These are phyloP conservation scores for Gymnocypris eckloni DNA, from an alignment of 2,797 vertebrate genomes.

Conservation along the genomic window DNA sequence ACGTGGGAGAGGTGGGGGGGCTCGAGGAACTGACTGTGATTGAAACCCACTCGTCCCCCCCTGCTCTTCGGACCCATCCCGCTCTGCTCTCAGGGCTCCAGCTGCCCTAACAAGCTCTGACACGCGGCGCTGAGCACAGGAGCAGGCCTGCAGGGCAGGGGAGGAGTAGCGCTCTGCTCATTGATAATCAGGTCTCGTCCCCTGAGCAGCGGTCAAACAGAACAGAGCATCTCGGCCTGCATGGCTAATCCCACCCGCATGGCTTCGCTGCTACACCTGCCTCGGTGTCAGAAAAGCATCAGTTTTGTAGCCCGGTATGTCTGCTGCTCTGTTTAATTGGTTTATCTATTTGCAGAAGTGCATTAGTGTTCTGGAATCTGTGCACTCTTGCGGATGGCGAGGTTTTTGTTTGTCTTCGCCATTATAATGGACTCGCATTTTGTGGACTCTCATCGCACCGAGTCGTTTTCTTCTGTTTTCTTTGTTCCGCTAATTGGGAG, in stretches of 20 bases:
- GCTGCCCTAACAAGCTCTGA: conserved; percentile 67
- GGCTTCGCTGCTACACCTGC: conserved; percentile 53
- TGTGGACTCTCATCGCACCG: conserved; percentile 26
- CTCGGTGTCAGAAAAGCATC: conserved; percentile 56
- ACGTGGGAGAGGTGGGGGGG: conserved; percentile 6
- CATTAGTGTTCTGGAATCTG: conserved; percentile 48
- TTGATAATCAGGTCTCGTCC: conserved; percentile 69
- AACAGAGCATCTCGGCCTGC: conserved; percentile 61
- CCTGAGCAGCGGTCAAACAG: conserved; percentile 67
- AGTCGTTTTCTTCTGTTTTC: conserved; percentile 35
- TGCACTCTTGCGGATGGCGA: conserved; percentile 55
- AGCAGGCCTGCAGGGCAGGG: conserved; percentile 55
- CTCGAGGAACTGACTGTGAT: conserved; percentile 53
- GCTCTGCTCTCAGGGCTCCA: conserved; percentile 52
- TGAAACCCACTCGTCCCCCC: conserved; percentile 51
- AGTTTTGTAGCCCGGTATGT: conserved; percentile 49
- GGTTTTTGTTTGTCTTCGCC: conserved; percentile 51
- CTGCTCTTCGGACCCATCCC: conserved; percentile 50
- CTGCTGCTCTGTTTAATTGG: conserved; percentile 61
- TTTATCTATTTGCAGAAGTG: conserved; percentile 61
- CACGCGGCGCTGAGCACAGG: conserved; percentile 59
- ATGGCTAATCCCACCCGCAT: conserved; percentile 65
- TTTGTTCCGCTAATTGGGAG: conserved; percentile 57
- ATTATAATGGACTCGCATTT: conserved; percentile 54
- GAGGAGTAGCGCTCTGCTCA: conserved; percentile 60